Percentiles rank a stretch among this genome's conserved stretches.
These are phyloP conservation scores for Drosophila mauritiana DNA, from an alignment of 1,140 invertebrate species.

Conservation along the genomic window DNA sequence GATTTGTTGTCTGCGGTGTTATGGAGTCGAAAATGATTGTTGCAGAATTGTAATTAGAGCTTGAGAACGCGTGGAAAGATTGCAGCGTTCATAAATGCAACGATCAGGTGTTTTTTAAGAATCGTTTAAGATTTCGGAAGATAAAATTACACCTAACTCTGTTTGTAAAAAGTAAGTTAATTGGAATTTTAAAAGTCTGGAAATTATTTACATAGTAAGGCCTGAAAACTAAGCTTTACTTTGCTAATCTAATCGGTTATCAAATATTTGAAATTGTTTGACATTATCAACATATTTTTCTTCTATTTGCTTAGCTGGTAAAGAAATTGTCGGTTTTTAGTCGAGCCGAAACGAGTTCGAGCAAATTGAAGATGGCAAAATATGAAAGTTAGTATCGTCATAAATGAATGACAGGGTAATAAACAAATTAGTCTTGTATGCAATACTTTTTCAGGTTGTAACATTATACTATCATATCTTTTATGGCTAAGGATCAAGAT, in stretches of 20 bases:
- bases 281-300: neutral
- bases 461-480: too few relatives aligned
- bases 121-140: neutral
- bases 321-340: neutral
- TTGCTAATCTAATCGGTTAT: slow-evolving; percentile 3
- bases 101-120: slow-evolving; percentile 6
- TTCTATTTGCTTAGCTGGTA: slow-evolving; percentile 16
- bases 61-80: slow-evolving; percentile 24
- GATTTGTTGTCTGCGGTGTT: slow-evolving; percentile 60
- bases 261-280: slow-evolving; percentile 7
- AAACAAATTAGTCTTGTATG: too few relatives aligned
- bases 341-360: neutral
- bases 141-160: neutral
- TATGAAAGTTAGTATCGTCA: neutral
- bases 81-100: slow-evolving; percentile 5
- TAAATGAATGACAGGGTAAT: too few relatives aligned
- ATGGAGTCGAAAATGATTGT: slow-evolving; percentile 33
- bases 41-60: slow-evolving; percentile 41
- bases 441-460: too few relatives aligned
- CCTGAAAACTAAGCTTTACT: neutral
- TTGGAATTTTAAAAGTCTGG: too few relatives aligned
- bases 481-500: too few relatives aligned
- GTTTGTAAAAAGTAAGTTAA: too few relatives aligned
- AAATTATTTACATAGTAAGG: too few relatives aligned
- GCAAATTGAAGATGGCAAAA: neutral